Base-by-base conservation (phyloP, 2,797 vertebrate species). In the Dipus sagitta region DNA sequence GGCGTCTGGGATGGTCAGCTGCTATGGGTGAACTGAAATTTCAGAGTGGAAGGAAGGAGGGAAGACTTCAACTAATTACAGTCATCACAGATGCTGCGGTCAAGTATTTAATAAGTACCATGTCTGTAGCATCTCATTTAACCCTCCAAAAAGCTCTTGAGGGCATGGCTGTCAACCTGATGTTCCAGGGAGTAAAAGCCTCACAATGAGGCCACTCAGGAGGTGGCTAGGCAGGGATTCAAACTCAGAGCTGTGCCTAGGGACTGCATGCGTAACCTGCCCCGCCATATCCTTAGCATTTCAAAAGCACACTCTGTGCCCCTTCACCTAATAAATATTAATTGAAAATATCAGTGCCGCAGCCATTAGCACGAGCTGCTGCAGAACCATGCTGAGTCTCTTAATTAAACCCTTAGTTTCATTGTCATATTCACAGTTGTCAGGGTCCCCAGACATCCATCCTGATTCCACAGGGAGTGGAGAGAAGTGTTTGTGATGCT, bases 321-420 rank as follows among this genome's bases (percentile, higher is more conserved):
- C 34, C 64, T 93, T 89, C 67, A 21, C 64, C 2, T 87, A 86
- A 91, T 83, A 82, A 80, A 42, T 75, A 76, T 86, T 88, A 70
- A 92, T 84, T 83, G 86, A 79, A 75, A 75, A 71, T 84, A 68
- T n/a, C 23, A 9, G 38, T 38, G 47, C 71, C 0, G 1, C 42
- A 9, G 65, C 77, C 64, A 32, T 42, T 10, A 42, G 78, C 76
- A 14, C 34, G 60, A 58, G 84, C 71, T 67, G 77, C 94, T 4
- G 13, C 52, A 54, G 24, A 67, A 0, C 34, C 79, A 38, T 0
- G 72, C 93, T 62, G 80, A 32, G 75, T 83, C 67, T 76, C 79
- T 34, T 92, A 64, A 95, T 95, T 74, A 92, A 90, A 82, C 58
- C 34, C 23, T 75, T 52, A 20, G 82, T 32, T 84, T 76, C 65